Conservation (phyloP, 2,113 vertebrate genomes). For the Cottus gobio region DNA sequence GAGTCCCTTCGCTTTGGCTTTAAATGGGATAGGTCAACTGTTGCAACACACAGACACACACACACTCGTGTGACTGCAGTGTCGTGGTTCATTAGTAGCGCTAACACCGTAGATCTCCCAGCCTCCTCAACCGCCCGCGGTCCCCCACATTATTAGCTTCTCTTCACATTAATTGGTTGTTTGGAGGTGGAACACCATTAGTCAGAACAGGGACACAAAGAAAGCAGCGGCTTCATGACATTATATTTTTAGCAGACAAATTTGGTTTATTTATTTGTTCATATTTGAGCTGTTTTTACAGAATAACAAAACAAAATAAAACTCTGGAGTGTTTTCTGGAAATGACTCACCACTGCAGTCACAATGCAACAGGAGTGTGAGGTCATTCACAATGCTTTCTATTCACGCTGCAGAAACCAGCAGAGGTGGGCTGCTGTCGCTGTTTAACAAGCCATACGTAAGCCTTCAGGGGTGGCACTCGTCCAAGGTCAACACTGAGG, state of each 20-base stretch:
- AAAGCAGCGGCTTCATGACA: not conserved
- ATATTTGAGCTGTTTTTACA: not conserved
- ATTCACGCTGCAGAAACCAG: not conserved
- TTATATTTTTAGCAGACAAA: not conserved
- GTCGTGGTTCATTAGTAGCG: slow-evolving; percentile 20
- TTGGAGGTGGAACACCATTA: slow-evolving; percentile 14
- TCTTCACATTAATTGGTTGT: slow-evolving; percentile 30
- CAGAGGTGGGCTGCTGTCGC: not conserved
- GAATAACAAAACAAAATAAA: not conserved
- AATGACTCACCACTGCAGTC: not conserved
- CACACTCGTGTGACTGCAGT: slow-evolving; percentile 3
- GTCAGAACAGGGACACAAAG: slow-evolving; percentile 9
- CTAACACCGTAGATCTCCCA: not conserved
- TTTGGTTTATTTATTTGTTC: too few relatives aligned
- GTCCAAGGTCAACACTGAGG: not conserved
- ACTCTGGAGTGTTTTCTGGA: not conserved
- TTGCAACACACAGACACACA: not conserved
- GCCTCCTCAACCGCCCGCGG: not conserved
- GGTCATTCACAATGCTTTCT: not conserved
- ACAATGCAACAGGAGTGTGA: not conserved
- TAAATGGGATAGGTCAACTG: slow-evolving; percentile 35
- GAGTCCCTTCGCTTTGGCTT: slow-evolving; percentile 21
- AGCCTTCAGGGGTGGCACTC: not conserved
- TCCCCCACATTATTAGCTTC: slow-evolving; percentile 6
- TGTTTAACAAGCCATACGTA: not conserved